Evolutionary conservation across 2,797 vertebrate species (phyloP).

Genomic region (Poecile montanus): DNA sequence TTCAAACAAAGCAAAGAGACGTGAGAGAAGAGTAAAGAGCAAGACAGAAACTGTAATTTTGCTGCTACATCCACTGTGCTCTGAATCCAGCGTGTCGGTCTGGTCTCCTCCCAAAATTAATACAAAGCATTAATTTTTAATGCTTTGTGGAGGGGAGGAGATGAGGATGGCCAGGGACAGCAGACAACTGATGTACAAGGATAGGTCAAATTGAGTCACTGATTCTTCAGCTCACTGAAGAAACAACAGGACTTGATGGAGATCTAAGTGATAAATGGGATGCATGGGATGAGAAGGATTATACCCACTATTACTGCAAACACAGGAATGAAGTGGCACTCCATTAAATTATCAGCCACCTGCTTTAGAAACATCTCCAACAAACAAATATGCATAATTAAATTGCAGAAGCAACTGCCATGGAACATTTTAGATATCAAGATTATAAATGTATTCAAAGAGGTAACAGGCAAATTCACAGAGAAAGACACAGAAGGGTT

Average conservation of each 20-base stretch:
- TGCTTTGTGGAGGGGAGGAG: neutral
- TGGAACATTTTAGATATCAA: neutral
- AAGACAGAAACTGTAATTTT: neutral
- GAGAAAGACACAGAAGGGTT: neutral
- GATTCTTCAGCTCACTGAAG: neutral
- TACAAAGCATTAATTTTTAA: neutral
- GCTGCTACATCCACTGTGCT: neutral
- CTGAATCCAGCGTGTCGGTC: rapidly evolving
- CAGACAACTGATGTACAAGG: neutral
- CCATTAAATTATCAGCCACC: slow-evolving; percentile 13
- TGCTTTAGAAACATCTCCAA: slow-evolving; percentile 26
- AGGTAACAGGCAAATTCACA: neutral
- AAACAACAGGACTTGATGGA: neutral
- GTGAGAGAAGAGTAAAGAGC: neutral
- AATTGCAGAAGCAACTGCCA: neutral
- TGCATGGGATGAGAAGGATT: neutral
- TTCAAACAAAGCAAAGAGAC: neutral
- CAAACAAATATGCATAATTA: slow-evolving; percentile 20
- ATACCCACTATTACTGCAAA: neutral
- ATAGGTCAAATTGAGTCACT: neutral
- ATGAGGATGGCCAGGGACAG: neutral
- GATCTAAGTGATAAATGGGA: neutral
- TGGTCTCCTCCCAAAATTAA: neutral
- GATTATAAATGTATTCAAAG: neutral
- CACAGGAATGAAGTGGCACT: slow-evolving; percentile 24